phyloP scores from a whole-genome alignment of 2,797 vertebrate genomes.

The Gorsachius magnificus region DNA sequence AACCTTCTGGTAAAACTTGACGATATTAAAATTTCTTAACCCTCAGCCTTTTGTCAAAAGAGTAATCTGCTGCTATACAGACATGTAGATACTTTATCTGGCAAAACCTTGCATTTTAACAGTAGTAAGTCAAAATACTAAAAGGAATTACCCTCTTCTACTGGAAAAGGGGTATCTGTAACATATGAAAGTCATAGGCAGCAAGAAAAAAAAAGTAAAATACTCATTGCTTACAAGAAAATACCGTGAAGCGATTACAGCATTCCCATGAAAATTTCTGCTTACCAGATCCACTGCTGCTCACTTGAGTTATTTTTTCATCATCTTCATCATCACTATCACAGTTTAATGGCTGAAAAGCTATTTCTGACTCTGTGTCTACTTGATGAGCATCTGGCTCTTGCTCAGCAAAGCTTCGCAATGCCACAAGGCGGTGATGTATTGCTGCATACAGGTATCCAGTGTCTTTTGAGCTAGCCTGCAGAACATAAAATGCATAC shows the following conservation, averaged over 20 bases:
- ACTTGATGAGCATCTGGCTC: conserved; percentile 17
- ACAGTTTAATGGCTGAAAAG: conserved; percentile 51
- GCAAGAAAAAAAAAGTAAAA: background rate
- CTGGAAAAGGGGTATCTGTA: background rate
- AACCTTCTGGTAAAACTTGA: background rate
- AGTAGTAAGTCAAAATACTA: background rate
- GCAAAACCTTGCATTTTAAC: background rate
- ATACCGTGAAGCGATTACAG: background rate
- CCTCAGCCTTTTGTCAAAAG: background rate
- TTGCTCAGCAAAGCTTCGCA: conserved; percentile 60
- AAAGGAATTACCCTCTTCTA: background rate
- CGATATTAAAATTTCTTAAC: background rate
- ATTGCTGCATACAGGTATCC: conserved; percentile 78
- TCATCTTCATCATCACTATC: conserved; percentile 74
- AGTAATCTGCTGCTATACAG: background rate
- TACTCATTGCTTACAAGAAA: background rate
- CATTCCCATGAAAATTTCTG: background rate
- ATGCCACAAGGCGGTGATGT: conserved; percentile 81
- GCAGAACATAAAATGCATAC: background rate
- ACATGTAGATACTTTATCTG: background rate
- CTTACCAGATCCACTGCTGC: conserved; percentile 72
- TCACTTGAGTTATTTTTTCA: conserved; percentile 34
- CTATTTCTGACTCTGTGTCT: conserved; percentile 49
- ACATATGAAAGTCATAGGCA: background rate
- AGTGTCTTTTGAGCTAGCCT: conserved; percentile 80